Base-by-base conservation (phyloP, 2,113 vertebrate genomes). In the Damaliscus lunatus region DNA sequence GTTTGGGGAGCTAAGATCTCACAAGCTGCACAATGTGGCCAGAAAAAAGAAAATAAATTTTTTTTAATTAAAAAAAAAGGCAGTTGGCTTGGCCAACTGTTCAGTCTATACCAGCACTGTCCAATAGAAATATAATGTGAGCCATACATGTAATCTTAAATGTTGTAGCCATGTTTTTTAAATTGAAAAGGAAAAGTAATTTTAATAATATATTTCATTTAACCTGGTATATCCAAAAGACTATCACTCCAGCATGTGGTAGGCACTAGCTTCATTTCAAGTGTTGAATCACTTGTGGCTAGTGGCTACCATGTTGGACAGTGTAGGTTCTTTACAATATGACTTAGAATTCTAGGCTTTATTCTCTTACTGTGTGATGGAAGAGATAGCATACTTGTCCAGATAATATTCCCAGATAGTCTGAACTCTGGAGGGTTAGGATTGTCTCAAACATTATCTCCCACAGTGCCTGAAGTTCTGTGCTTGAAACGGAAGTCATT, bases 361-460 rank as follows among this genome's bases (percentile, higher is more conserved):
- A 48, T 64, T 84, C 27, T 94, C 17, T 17, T 93, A 13, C 33
- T 71, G 5, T 90, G 12, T 48, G 33, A 71, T 27, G 27, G 36
- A 77, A 77, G 71, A 77, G 71, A 27, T 43, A 43, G 40, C 36
- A 27, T 43, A 77, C 62, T 95, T 92, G 8, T 43, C 6, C n/a
- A 77, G 40, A 43, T 77, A 77, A 43, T 77, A 77, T 77, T 43
- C 62, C 57, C 59, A 82, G 23, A 29, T 81, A 55, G 19, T 33
- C 46, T 90, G 29, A 55, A 82, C 10, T 67, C 57, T 53, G 59
- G 64, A 96, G 46, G 50, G 6, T 52, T 85, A n/a, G 21, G 55
- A 78, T 96, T 84, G 25, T 97, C 78, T 96, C 91, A 95, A 40
- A 40, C n/a, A 33, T 80, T 46, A 33, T 57, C 50, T 94, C 31